A percentile compares a stretch with the other conserved stretches of the same genome.
These are phyloP conservation scores for Isoperla grammatica DNA, from an alignment of 2,888 invertebrate species.

Conservation along the genomic window DNA sequence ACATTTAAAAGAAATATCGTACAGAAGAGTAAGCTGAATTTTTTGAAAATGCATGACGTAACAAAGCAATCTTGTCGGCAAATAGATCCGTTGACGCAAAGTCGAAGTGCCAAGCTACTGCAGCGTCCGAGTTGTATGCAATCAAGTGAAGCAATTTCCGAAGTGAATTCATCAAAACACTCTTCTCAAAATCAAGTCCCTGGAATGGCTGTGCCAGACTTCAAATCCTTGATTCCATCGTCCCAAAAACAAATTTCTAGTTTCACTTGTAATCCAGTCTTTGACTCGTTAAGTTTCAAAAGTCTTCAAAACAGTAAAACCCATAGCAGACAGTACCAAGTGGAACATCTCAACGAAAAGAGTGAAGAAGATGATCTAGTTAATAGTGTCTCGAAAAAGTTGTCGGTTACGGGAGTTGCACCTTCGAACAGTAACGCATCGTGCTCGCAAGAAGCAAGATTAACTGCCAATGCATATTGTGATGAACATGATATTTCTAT, in stretches of 20 bases:
- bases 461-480: constrained; percentile 45
- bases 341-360: neutral
- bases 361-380: neutral
- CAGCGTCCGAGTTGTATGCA: neutral
- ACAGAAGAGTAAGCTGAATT: constrained; percentile 26
- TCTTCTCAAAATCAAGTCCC: neutral
- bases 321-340: neutral
- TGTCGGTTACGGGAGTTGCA: neutral
- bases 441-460: constrained; percentile 75
- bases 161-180: neutral
- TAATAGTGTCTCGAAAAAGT: neutral
- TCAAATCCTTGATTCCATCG: constrained; percentile 20
- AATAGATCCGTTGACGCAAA: constrained; percentile 6
- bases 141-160: neutral
- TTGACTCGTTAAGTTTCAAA: constrained; percentile 17
- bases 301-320: constrained; percentile 3
- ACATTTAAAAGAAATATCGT: constrained; percentile 23
- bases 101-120: no score
- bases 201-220: constrained; percentile 22
- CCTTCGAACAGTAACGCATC: constrained; percentile 29
- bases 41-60: constrained; percentile 15
- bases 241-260: neutral
- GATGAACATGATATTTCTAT: constrained; percentile 70
- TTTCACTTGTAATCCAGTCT: constrained; percentile 1
- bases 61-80: constrained; percentile 6